phyloP scores from a whole-genome alignment of 2,888 invertebrate species.

The Orthosia gothica region DNA sequence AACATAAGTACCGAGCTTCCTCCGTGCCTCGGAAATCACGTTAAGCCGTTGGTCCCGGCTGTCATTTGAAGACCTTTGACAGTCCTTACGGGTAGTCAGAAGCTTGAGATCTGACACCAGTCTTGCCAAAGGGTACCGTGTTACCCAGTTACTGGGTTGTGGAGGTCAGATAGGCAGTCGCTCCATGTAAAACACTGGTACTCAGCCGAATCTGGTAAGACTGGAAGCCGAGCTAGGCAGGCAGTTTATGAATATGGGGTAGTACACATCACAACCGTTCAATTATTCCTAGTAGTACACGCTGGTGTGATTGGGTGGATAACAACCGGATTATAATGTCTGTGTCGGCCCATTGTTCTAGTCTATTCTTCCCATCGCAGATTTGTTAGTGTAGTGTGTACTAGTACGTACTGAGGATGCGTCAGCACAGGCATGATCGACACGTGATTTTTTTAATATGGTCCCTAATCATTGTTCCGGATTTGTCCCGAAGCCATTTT shows the following conservation, averaged over 20 bases:
- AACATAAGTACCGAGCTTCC: too few relatives aligned
- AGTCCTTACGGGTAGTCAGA: too few relatives aligned
- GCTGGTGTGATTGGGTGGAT: constrained; percentile 40
- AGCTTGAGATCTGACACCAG: too few relatives aligned
- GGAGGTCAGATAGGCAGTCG: too few relatives aligned
- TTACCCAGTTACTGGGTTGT: too few relatives aligned
- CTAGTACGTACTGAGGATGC: constrained; percentile 21
- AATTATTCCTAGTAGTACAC: constrained; percentile 40
- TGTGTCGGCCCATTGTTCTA: constrained; percentile 64
- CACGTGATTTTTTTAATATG: constrained; percentile 37
- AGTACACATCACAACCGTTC: constrained; percentile 17
- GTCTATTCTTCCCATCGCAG: constrained; percentile 46
- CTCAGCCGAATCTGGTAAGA: too few relatives aligned
- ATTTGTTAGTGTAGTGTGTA: constrained; percentile 38
- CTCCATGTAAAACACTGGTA: too few relatives aligned
- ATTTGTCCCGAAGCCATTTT: constrained; percentile 13
- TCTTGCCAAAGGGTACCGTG: too few relatives aligned
- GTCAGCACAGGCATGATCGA: constrained; percentile 40
- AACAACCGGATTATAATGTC: constrained; percentile 63
- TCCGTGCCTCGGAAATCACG: too few relatives aligned
- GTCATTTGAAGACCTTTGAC: too few relatives aligned
- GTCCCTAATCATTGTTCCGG: constrained; percentile 25
- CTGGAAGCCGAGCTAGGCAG: too few relatives aligned
- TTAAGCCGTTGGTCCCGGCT: too few relatives aligned
- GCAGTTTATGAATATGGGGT: constrained; percentile 35